Conservation (phyloP, 2,113 vertebrate genomes). For the Panurus biarmicus region DNA sequence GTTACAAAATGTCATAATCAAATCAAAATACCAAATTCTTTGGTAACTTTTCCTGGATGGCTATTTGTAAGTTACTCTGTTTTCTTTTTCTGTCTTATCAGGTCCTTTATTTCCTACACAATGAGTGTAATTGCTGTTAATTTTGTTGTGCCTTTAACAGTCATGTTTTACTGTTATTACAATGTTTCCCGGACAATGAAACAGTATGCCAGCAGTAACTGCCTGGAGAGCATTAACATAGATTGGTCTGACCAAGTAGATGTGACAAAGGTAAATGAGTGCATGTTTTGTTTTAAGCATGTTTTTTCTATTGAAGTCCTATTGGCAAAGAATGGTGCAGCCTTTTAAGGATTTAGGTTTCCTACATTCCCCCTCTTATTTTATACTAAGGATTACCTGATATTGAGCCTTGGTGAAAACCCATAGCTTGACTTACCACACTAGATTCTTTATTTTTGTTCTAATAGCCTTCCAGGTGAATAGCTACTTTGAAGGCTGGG, state of each 20-base stretch:
- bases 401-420: not conserved
- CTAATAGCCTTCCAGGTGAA: not conserved
- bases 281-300: not conserved
- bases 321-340: not conserved
- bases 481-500: not conserved
- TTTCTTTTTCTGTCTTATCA: constrained; percentile 69
- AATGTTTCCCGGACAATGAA: constrained; percentile 82
- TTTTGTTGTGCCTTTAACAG: constrained; percentile 85
- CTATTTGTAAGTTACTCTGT: constrained; percentile 43
- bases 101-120: constrained; percentile 94
- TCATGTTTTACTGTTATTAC: constrained; percentile 97
- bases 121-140: constrained; percentile 90
- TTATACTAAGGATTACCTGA: not conserved
- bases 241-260: constrained; percentile 95
- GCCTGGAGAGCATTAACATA: constrained; percentile 72
- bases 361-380: not conserved
- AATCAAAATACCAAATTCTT: not conserved
- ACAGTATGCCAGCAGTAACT: constrained; percentile 69
- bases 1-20: not conserved
- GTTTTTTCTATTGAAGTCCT: not conserved
- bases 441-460: not conserved
- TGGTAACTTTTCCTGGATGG: not conserved
- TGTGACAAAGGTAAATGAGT: constrained; percentile 79
- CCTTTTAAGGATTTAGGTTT: not conserved
- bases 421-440: not conserved